Evolutionary conservation across 2,888 invertebrate species (phyloP), one percentile per base, ranked within the genome.

Genomic region (Apeira syringaria): DNA sequence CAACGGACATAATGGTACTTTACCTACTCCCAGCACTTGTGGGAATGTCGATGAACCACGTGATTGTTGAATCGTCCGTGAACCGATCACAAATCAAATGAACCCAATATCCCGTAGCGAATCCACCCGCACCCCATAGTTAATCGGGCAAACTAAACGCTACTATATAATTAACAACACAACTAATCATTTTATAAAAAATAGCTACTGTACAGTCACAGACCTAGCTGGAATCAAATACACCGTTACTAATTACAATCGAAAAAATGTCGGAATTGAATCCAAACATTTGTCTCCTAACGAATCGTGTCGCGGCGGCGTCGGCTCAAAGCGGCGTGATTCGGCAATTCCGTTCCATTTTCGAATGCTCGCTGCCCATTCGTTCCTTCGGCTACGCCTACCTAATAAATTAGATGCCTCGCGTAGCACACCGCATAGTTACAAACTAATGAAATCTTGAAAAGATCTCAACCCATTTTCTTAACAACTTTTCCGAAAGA

Each of bases 381-480:
- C 87, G 88, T 79, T 85, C 85, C 80, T 72, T 74, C 68, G 75
- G 81, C 83, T 85, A 88, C 89, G 89, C 89, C 88, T 87, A 83
- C 87, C 80, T 75, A 84, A 87, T 86, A 86, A 88, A 87, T 87
- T 84, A 86, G 78, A 84, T 83, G 80, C 84, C 79, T 80, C 73
- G 75, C 80, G 79, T 75, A 80, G 65, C 79, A 82, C 75, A 77
- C 78, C 84, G 81, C 84, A 89, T 89, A 89, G 86, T 89, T 89
- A 82, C 66, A 76, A 87, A 89, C 86, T 88, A 88, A 89, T 86
- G 86, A 88, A 88, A 84, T 78, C 84, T 75, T 74, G 71, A 79
- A 88, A 87, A 87, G 84, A 88, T 81, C 82, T 84, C 83, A 89
- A 89, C 88, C 88, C 88, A 83, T 89, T 89, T 89, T 87, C 89